Base-by-base conservation (phyloP, 2,113 vertebrate genomes). In the Acanthisitta chloris region DNA sequence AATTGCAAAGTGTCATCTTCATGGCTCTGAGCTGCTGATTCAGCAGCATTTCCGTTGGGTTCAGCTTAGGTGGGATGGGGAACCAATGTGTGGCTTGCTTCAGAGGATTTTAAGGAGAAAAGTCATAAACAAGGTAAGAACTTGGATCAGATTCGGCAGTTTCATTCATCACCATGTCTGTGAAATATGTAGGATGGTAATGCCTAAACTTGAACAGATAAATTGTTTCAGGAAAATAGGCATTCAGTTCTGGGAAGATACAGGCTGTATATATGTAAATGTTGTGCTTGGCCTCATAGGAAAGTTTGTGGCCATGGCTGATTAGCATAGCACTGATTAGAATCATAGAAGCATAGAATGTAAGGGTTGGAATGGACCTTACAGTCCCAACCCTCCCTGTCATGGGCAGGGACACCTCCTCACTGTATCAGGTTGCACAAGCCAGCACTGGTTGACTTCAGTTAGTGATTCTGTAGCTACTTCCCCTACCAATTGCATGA, bases 41-140 rank as follows among this genome's bases (percentile, higher is more conserved):
- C 99, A 99, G 97, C 99, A 99, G 90, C 99, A 99, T 90, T 99
- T 99, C 97, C 99, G 99, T 88, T 99, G 99, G 99, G 98, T 99
- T 46, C 99, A 99, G 10, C 98, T 99, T 42, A 97, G 99, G 59
- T 99, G 99, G 99, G 99, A 99, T 71, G 98, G 98, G 14, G 99
- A 99, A 82, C 99, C 99, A 25, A 98, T 99, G 97, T 97, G 91
- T 29, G 98, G 98, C 82, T 97, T 99, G 93, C 98, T 99, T 94
- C 98, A 98, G 72, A 98, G 98, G 74, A 98, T 98, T 97, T 96
- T 99, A 20, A 98, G 98, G 83, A 98, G 98, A 92, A 99, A 99
- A 96, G 98, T 98, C 58, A 96, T 99, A 49, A 98, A 97, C 62
- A 98, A 99, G 99, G 99, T 99, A 97, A 97, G 92, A 46, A 42